These are phyloP conservation scores for Chloromyia formosa DNA, from an alignment of 2,888 invertebrate species.

Conservation along the genomic window DNA sequence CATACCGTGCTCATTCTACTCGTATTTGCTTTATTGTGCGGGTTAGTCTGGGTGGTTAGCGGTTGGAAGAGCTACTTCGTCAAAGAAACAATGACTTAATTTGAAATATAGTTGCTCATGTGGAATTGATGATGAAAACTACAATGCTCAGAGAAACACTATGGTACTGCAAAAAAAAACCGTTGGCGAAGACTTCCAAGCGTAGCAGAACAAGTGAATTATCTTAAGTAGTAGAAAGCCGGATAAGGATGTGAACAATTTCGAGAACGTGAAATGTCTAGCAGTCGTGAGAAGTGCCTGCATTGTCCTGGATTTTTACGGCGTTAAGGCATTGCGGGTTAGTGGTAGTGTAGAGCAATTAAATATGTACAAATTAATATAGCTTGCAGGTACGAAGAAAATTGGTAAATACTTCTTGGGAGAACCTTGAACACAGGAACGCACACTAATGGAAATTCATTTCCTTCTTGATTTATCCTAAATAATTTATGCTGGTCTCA, in stretches of 20 bases:
- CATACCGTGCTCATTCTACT: neutral
- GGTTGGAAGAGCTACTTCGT: neutral
- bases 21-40: neutral
- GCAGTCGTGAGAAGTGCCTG: neutral
- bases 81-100: slow-evolving; percentile 37
- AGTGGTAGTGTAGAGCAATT: no score
- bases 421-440: no score
- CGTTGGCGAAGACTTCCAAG: neutral
- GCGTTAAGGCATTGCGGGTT: no score
- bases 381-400: no score
- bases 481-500: no score
- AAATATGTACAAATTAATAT: no score
- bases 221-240: slow-evolving; percentile 14
- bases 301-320: slow-evolving; percentile 13
- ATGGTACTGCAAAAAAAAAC: neutral
- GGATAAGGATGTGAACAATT: slow-evolving; percentile 11
- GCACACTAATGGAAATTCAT: no score
- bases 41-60: no score
- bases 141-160: neutral
- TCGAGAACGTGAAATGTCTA: neutral
- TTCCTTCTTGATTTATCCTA: no score
- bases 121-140: slow-evolving; percentile 36
- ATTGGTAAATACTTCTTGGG: no score
- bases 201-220: neutral
- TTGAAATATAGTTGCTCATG: slow-evolving; percentile 39